Percentiles rank a stretch among this genome's conserved stretches.
These are phyloP conservation scores for Acipenser oxyrinchus DNA, from an alignment of 2,797 vertebrate species.

Conservation along the genomic window DNA sequence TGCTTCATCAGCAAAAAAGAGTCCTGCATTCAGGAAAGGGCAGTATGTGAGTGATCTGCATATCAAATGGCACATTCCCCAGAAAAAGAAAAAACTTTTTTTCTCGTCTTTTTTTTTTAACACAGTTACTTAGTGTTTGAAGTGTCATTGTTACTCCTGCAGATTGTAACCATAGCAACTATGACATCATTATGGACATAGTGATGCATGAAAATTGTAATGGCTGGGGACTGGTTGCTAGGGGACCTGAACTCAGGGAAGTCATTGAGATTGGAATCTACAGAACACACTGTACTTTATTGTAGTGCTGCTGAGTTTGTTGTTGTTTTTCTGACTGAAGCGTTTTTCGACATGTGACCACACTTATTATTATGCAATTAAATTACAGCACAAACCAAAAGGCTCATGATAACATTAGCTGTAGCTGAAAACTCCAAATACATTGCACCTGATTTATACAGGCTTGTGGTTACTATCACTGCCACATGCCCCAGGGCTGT, in stretches of 20 bases:
- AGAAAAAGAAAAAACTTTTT: too few relatives aligned
- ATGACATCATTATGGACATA: conserved; percentile 73
- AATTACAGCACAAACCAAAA: too few relatives aligned
- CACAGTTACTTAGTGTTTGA: conserved; percentile 44
- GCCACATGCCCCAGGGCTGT: too few relatives aligned
- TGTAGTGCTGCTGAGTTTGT: conserved; percentile 19
- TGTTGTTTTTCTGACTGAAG: neutral
- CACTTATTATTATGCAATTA: neutral
- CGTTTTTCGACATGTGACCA: neutral
- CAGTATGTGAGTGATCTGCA: too few relatives aligned
- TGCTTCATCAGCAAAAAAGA: too few relatives aligned
- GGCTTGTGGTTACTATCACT: too few relatives aligned
- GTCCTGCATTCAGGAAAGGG: too few relatives aligned
- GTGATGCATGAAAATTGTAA: conserved; percentile 74
- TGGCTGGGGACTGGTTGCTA: conserved; percentile 74
- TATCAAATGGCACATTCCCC: too few relatives aligned
- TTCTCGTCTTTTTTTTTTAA: too few relatives aligned
- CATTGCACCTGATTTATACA: too few relatives aligned
- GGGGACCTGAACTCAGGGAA: conserved; percentile 64
- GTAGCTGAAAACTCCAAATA: too few relatives aligned
- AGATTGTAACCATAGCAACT: conserved; percentile 73
- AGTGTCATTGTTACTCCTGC: conserved; percentile 61
- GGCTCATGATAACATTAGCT: too few relatives aligned
- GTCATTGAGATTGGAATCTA: conserved; percentile 55
- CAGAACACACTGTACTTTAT: conserved; percentile 48